Base-by-base conservation (phyloP, 2,113 vertebrate species). In the Mugil cephalus region DNA sequence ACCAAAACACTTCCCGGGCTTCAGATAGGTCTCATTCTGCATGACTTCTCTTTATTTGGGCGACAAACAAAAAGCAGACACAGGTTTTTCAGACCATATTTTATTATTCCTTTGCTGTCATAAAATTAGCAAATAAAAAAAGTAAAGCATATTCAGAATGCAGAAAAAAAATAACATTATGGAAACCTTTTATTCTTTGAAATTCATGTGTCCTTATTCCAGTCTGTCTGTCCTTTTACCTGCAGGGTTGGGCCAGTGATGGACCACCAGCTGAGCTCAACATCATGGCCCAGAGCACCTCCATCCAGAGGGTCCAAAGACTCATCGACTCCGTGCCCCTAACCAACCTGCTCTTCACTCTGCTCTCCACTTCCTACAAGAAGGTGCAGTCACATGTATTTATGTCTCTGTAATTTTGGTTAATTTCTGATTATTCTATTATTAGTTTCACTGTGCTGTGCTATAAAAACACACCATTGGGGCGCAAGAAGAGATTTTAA, bases 201-300 rank as follows among this genome's bases (percentile, higher is more conserved):
- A 36, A 50, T 2, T 8, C 0, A 8, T 53, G 10, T 62, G 45
- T 70, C 14, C 2, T 58, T 6, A n/a, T 42, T 38, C n/a, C 11
- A 50, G 15, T 38, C 17, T 54, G 4, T 45, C 19, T 8, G 1
- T 43, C 3, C 10, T 1, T 6, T 14, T 21, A n/a, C 42, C 47
- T 72, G 2, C 89, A 99, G 96, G 94, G 94, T 45, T 96, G 96
- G 96, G 96, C 96, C 53, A 95, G 95, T 0, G 97, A 98, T 0
- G 97, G 96, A 0, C 97, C 97, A 0, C 97, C 97, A n/a, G 98
- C 98, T 2, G 96, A 96, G 86, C 94, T 99, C 70, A 97, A 93
- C 87, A 90, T 99, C 83, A 97, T 98, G 96, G 97, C 98, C 56
- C 97, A 99, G 85, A 99, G 97, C 86, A 98, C 97, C 0, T 99